Conservation (phyloP, 2,888 invertebrate species). For the Stenodema calcarata region DNA sequence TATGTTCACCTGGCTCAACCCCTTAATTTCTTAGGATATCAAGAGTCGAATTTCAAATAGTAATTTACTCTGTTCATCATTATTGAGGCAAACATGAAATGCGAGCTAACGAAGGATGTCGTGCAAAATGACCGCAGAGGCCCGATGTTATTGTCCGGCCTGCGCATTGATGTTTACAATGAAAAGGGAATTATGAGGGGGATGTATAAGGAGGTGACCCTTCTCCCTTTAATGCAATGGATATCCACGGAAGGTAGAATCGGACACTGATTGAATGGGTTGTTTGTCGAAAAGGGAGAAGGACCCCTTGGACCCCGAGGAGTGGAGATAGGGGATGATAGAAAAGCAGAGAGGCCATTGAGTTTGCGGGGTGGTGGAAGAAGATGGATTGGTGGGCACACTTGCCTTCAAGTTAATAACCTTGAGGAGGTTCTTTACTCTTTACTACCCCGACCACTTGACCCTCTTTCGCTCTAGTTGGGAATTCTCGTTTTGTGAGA, state of each 20-base stretch:
- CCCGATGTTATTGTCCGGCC: not conserved
- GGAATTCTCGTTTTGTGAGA: not conserved
- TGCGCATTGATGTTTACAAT: constrained; percentile 2
- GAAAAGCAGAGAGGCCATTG: not conserved
- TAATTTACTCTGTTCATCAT: not conserved
- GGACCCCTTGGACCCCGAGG: not conserved
- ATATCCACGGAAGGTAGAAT: constrained; percentile 11
- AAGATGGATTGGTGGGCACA: constrained; percentile 11
- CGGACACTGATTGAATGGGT: constrained; percentile 38
- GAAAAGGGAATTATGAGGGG: constrained; percentile 7
- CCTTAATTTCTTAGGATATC: not conserved
- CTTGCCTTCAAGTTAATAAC: constrained; percentile 1
- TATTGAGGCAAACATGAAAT: not conserved
- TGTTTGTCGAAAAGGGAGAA: constrained; percentile 26
- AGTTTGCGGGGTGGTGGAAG: not conserved
- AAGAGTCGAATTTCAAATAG: not conserved
- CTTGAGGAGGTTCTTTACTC: not conserved
- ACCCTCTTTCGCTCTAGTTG: not conserved
- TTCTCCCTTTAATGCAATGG: not conserved
- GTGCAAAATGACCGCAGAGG: not conserved
- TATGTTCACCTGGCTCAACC: too few relatives aligned
- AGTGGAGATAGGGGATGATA: not conserved
- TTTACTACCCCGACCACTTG: not conserved
- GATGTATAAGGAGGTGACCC: not conserved
- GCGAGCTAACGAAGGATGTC: not conserved